Conservation (phyloP, 1,140 invertebrate species). For the Hyles euphorbiae region DNA sequence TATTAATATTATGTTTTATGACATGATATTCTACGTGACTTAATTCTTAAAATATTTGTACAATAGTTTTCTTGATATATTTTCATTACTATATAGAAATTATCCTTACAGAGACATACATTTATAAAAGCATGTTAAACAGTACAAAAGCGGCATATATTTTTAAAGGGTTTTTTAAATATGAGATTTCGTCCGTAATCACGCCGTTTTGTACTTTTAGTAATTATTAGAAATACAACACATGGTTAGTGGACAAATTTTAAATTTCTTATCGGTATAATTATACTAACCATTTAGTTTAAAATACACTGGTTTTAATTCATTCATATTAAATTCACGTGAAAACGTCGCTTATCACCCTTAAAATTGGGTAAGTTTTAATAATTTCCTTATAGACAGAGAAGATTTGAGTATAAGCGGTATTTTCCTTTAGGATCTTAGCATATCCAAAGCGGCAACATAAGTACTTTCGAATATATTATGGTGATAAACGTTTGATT, state of each 20-base stretch:
- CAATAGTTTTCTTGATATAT: constrained; percentile 25
- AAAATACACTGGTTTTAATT: constrained; percentile 29
- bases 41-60: constrained; percentile 40
- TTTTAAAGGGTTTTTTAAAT: constrained; percentile 1
- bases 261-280: constrained; percentile 7
- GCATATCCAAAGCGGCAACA: not conserved
- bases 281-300: constrained; percentile 13
- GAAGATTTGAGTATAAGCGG: no score
- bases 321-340: constrained; percentile 6
- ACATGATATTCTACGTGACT: constrained; percentile 16
- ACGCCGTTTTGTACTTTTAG: constrained; percentile 24
- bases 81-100: constrained; percentile 7
- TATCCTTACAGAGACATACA: constrained; percentile 7
- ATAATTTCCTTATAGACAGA: no score
- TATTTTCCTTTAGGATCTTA: not conserved
- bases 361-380: no score
- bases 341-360: constrained; percentile 11
- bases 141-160: constrained; percentile 17
- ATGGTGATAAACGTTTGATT: constrained; percentile 8
- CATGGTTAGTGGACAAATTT: constrained; percentile 10
- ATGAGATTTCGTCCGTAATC: constrained; percentile 6
- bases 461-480: constrained; percentile 1
- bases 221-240: constrained; percentile 10
- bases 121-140: constrained; percentile 14
- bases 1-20: constrained; percentile 22